phyloP scores from a whole-genome alignment of 2,113 vertebrate genomes.

The Eulemur macaco region DNA sequence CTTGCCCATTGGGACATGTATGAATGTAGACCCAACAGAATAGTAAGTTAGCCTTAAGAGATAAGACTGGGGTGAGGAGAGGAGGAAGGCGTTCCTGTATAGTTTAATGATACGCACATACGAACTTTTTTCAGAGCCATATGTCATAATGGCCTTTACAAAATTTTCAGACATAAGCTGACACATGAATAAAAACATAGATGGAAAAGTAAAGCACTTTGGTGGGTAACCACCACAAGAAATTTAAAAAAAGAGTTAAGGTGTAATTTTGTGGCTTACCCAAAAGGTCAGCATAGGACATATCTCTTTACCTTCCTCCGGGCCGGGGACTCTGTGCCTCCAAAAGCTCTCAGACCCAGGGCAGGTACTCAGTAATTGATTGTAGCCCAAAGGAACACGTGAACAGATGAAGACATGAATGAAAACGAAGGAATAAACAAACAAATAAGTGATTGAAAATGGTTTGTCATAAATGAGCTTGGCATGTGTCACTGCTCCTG shows the following conservation, averaged over 20 bases:
- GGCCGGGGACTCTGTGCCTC: not conserved
- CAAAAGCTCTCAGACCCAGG: not conserved
- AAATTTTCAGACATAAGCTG: not conserved
- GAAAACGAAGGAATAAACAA: not conserved
- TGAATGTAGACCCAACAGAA: conserved; percentile 26
- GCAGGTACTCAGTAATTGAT: not conserved
- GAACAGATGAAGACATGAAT: not conserved
- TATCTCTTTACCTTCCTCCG: not conserved
- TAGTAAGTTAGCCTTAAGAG: conserved; percentile 24
- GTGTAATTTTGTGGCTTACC: not conserved
- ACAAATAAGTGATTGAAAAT: not conserved
- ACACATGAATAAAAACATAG: not conserved
- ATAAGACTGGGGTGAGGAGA: not conserved
- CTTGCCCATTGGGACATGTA: not conserved
- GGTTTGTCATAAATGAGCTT: not conserved
- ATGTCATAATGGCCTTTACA: not conserved
- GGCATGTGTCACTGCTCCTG: not conserved
- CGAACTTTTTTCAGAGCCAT: not conserved
- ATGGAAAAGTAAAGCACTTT: not conserved
- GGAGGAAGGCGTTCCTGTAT: not conserved
- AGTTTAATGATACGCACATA: conserved; percentile 12
- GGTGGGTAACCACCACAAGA: not conserved
- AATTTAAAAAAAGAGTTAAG: not conserved
- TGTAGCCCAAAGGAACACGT: accelerated
- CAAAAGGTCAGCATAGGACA: not conserved